Base-by-base conservation (phyloP, 2,797 vertebrate genomes). In the Spinus olivaceus region DNA sequence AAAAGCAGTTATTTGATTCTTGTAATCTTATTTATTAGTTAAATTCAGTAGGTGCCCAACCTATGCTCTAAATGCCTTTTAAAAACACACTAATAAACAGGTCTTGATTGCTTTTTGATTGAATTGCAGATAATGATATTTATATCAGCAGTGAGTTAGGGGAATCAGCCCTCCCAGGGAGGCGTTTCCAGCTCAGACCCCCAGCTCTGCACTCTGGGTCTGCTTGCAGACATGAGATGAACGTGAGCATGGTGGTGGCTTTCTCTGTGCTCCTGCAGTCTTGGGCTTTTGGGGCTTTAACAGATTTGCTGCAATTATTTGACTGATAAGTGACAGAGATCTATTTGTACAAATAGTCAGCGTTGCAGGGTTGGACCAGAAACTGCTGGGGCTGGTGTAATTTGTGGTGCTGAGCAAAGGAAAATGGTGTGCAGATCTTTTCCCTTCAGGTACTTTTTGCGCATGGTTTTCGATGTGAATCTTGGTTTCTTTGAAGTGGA, bases 21-120 rank as follows among this genome's bases (percentile, higher is more conserved):
- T 88, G 33, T 86, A 93, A 89, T 91, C 56, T 79, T 91, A 78
- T 86, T 88, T 95, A 88, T 94, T 93, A 88, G 63, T 65, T 84
- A 79, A 90, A 95, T 86, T 93, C 87, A 94, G 27, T 96, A 93
- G 85, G 44, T 92, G 49, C 59, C 63, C 84, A 70, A 44, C 35
- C 69, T 81, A n/a, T 79, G 49, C 69, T 81, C 51, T 81, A 82
- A 91, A 91, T 83, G 69, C 44, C 77, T 93, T 93, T 83, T 24
- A 41, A 92, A 95, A 91, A 86, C 28, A 56, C 44, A 32, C 35
- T 89, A 81, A 81, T 93, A 94, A 94, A 76, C 79, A 92, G 59
- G 21, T n/a, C 42, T 80, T 82, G 78, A 91, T 93, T 91, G 72
- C 63, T 91, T 37, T 92, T 74, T 65, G 84, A 91, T 93, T 93